These are phyloP conservation scores for Drosophila mayaguana DNA, from an alignment of 2,888 invertebrate species.

Conservation along the genomic window DNA sequence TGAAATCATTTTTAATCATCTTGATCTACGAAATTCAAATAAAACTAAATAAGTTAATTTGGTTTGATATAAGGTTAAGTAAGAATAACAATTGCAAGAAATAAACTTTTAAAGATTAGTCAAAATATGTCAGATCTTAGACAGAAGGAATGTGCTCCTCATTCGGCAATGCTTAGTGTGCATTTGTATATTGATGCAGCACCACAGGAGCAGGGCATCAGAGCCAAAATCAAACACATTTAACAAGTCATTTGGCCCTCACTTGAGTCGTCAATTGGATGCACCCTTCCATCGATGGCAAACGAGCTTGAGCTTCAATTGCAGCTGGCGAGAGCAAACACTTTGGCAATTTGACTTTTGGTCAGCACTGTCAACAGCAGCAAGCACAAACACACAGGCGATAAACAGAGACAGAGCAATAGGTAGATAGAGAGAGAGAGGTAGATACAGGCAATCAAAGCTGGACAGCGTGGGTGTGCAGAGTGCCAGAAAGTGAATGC, in stretches of 20 bases:
- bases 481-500: conserved; percentile 29
- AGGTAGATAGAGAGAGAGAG: neutral
- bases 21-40: too few species aligned
- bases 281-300: conserved; percentile 37
- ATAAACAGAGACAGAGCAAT: conserved; percentile 3
- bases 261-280: conserved; percentile 47
- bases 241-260: conserved; percentile 65
- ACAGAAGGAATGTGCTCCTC: too few species aligned
- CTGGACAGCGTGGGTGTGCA: conserved; percentile 1
- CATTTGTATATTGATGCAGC: neutral
- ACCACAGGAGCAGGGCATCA: conserved; percentile 5
- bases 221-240: conserved; percentile 70
- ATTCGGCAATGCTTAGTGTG: neutral
- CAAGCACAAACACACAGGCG: conserved; percentile 37
- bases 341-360: conserved; percentile 79
- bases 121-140: too few species aligned
- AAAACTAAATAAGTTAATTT: too few species aligned
- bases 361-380: conserved; percentile 77
- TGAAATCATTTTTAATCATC: too few species aligned
- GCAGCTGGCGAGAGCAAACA: conserved; percentile 69
- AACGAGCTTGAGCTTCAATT: conserved; percentile 43
- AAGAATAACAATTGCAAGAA: too few species aligned
- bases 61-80: too few species aligned
- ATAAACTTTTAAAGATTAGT: too few species aligned
- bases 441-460: conserved; percentile 5